Conservation (phyloP, 1,140 invertebrate species). For the Drosophila ohnishii region DNA sequence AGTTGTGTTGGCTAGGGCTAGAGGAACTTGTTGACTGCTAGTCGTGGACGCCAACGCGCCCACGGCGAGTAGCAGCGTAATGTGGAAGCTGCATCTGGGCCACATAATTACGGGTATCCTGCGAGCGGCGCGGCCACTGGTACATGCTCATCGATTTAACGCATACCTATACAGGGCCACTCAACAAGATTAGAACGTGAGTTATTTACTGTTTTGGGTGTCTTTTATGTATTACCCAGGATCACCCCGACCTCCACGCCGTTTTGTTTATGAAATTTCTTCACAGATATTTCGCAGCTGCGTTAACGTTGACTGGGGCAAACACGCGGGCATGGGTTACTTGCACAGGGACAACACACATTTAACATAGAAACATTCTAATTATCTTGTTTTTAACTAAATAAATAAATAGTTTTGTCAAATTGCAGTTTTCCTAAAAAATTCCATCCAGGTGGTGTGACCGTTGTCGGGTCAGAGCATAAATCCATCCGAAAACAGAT, state of each 20-base stretch:
- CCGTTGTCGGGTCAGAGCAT: neutral
- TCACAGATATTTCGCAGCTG: conserved; percentile 25
- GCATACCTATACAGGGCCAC: conserved; percentile 12
- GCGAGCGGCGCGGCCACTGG: conserved; percentile 22
- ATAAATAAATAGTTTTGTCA: conserved; percentile 23
- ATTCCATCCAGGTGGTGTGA: conserved; percentile 26
- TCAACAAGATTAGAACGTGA: neutral
- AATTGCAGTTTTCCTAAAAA: conserved; percentile 28
- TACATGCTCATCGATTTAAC: conserved; percentile 32
- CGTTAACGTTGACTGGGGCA: neutral
- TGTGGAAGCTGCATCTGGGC: conserved; percentile 26
- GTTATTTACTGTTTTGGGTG: neutral
- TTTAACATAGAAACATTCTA: neutral
- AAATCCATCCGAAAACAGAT: neutral
- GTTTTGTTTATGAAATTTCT: conserved; percentile 51
- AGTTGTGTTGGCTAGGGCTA: conserved; percentile 49
- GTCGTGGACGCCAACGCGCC: conserved; percentile 25
- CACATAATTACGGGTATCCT: conserved; percentile 36
- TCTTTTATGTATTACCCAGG: conserved; percentile 19
- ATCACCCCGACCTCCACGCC: conserved; percentile 26
- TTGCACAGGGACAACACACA: neutral
- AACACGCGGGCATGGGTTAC: neutral
- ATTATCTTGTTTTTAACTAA: conserved; percentile 20
- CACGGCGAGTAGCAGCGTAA: conserved; percentile 35
- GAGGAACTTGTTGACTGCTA: conserved; percentile 61